Percentiles rank a stretch among this genome's conserved stretches.
Evolutionary conservation across 1,140 invertebrate species (phyloP).

Genomic region (Varroa destructor): DNA sequence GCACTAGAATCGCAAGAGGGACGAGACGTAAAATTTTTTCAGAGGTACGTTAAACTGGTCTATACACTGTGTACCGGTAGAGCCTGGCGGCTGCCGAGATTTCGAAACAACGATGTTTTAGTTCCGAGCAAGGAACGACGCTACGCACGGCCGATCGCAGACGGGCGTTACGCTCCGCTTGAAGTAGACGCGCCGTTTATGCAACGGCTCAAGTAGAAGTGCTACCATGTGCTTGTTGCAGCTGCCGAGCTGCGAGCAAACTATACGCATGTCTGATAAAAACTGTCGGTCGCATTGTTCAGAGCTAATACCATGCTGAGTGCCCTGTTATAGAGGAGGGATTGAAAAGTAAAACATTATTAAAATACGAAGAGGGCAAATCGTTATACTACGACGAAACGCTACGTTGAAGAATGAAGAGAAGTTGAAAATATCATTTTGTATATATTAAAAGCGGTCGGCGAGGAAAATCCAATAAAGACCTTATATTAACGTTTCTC

Average conservation of each 20-base stretch:
- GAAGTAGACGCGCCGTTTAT: slow-evolving; percentile 12
- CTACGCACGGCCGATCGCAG: slow-evolving; percentile 7
- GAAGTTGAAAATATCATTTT: too few relatives aligned
- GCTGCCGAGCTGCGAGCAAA: slow-evolving; percentile 5
- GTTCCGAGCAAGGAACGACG: neutral
- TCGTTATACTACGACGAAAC: too few relatives aligned
- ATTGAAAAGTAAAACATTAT: neutral
- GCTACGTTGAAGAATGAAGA: too few relatives aligned
- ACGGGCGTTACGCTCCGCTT: neutral
- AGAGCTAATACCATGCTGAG: neutral
- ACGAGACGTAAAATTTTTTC: too few relatives aligned
- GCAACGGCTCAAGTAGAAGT: neutral
- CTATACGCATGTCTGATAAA: neutral
- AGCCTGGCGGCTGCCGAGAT: too few relatives aligned
- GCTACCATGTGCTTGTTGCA: slow-evolving; percentile 2
- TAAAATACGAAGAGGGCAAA: too few relatives aligned
- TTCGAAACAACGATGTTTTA: neutral
- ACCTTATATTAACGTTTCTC: too few relatives aligned
- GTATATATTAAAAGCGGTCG: too few relatives aligned
- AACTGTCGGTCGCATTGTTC: slow-evolving; percentile 11
- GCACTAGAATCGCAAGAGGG: too few relatives aligned
- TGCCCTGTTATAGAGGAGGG: neutral
- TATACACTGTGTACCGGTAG: too few relatives aligned
- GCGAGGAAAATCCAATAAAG: too few relatives aligned
- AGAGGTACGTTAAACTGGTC: too few relatives aligned